Percentiles rank a stretch among this genome's conserved stretches.
These are phyloP conservation scores for Lepeophtheirus salmonis DNA, from an alignment of 1,140 invertebrate species.

Conservation along the genomic window DNA sequence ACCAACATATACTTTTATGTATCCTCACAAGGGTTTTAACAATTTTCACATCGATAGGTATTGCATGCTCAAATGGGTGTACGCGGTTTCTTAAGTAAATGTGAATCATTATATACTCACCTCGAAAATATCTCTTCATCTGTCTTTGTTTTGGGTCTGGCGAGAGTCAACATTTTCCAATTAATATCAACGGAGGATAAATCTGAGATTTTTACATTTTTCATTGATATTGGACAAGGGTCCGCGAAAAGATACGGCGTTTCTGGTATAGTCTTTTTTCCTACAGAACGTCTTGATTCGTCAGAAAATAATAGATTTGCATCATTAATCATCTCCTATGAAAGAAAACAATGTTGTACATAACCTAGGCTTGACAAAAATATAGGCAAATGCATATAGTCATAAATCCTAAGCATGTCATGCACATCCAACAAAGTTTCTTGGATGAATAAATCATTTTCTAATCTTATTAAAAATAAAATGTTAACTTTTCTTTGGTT, in stretches of 20 bases:
- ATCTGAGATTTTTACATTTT: conserved; percentile 44
- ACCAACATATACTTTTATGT: no score
- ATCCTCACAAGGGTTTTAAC: no score
- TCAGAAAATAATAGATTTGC: not conserved
- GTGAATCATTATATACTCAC: conserved; percentile 30
- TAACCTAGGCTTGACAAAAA: no score
- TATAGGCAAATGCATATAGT: no score
- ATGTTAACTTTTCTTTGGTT: not conserved
- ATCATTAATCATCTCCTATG: not conserved
- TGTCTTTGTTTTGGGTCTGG: conserved; percentile 53
- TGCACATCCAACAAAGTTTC: not conserved
- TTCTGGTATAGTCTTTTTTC: not conserved
- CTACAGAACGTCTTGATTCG: not conserved
- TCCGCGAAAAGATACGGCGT: not conserved
- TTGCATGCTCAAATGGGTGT: no score
- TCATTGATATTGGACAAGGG: conserved; percentile 8
- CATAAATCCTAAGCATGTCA: no score
- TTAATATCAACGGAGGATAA: conserved; percentile 56
- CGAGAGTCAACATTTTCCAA: conserved; percentile 73
- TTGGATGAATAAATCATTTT: not conserved
- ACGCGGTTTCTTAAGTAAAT: no score
- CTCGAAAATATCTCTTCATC: conserved; percentile 74
- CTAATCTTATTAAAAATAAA: not conserved
- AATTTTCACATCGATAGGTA: no score
- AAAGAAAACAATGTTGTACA: no score